Percentiles rank a stretch among this genome's conserved stretches.
Evolutionary conservation across 2,797 vertebrate genomes (phyloP).

Genomic region (Fratercula arctica): DNA sequence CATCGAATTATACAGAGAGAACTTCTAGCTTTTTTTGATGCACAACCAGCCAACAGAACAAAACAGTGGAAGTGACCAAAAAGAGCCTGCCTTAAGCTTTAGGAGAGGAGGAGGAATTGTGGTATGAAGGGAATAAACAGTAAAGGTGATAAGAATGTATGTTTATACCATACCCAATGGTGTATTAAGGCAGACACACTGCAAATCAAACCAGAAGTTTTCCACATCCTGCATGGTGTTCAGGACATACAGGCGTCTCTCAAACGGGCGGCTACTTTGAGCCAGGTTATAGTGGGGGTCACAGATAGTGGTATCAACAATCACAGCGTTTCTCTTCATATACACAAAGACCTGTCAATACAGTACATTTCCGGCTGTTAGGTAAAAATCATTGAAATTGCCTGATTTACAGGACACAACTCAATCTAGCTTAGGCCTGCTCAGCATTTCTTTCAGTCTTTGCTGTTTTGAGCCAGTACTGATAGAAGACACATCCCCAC

Average conservation of each 20-base stretch:
- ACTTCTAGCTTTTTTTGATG: background rate
- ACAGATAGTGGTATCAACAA: constrained; percentile 90
- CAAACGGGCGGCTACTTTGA: constrained; percentile 84
- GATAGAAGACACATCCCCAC: background rate
- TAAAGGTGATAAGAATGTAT: background rate
- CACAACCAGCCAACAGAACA: background rate
- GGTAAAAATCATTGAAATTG: background rate
- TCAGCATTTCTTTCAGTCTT: background rate
- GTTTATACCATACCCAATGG: constrained; percentile 83
- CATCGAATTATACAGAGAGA: background rate
- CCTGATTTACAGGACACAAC: background rate
- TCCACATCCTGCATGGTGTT: constrained; percentile 85
- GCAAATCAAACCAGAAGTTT: constrained; percentile 96
- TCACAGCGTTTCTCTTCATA: constrained; percentile 84
- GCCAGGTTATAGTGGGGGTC: constrained; percentile 96
- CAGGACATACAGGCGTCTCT: constrained; percentile 83
- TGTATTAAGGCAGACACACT: constrained; percentile 96
- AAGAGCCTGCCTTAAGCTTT: background rate
- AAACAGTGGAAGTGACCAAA: background rate
- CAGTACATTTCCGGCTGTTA: background rate
- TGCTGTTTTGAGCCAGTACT: background rate
- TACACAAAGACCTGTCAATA: constrained; percentile 85
- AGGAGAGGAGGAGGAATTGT: background rate
- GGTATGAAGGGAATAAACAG: background rate
- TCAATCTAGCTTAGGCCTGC: background rate